Conservation (phyloP, 2,888 invertebrate species). For the Drosophila kanekoi region DNA sequence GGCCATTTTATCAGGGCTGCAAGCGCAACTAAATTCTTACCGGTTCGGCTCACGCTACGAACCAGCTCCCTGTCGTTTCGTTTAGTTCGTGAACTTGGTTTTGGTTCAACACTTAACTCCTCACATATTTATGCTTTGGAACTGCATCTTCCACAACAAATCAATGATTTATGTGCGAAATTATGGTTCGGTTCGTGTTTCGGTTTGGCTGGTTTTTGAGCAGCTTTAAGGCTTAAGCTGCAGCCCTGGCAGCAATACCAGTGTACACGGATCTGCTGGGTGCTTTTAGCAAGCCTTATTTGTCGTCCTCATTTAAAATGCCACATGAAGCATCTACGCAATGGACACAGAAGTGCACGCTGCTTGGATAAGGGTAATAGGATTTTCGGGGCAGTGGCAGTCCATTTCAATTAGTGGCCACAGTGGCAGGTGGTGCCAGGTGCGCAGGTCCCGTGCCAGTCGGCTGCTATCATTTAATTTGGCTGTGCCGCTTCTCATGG, state of each 20-base stretch:
- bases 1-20: background rate
- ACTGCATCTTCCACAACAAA: no score
- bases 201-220: no score
- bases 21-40: no score
- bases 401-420: conserved; percentile 74
- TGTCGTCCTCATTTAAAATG: conserved; percentile 29
- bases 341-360: conserved; percentile 23
- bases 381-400: conserved; percentile 54
- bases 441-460: conserved; percentile 13
- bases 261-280: background rate
- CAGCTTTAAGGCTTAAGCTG: background rate
- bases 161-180: no score
- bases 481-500: conserved; percentile 15
- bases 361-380: conserved; percentile 58
- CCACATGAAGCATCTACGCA: conserved; percentile 13
- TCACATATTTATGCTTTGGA: no score
- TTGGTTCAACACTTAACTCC: no score
- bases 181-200: no score
- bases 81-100: no score
- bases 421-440: conserved; percentile 7
- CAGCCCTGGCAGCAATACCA: no score
- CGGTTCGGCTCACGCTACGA: no score
- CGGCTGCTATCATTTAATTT: conserved; percentile 59
- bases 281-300: conserved; percentile 4
- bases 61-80: no score